Percentiles rank a stretch among this genome's conserved stretches.
phyloP scores from a whole-genome alignment of 1,140 invertebrate genomes.

The Meloidogyne exigua region DNA sequence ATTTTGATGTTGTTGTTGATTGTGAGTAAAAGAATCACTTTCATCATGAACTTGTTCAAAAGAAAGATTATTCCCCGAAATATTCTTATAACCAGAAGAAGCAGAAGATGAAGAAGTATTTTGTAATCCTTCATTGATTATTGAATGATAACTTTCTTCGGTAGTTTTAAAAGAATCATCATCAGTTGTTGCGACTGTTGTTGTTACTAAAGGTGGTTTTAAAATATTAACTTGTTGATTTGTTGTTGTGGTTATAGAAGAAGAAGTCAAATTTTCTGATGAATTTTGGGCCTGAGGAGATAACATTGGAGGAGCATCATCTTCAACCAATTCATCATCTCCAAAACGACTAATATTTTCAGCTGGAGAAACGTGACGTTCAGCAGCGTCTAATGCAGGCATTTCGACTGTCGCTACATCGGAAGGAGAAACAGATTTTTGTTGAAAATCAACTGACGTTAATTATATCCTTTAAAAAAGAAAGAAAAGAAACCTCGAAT shows the following conservation, averaged over 20 bases:
- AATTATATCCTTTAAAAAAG: neutral
- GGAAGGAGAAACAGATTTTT: constrained; percentile 17
- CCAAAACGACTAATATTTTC: constrained; percentile 20
- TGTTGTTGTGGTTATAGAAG: neutral
- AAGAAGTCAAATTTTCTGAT: neutral
- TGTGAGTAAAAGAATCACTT: constrained; percentile 2
- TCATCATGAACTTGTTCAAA: neutral
- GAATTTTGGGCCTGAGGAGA: constrained; percentile 15
- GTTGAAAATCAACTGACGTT: neutral
- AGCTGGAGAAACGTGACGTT: constrained; percentile 13
- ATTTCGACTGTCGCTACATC: constrained; percentile 23
- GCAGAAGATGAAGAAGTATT: neutral
- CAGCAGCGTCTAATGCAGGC: constrained; percentile 25
- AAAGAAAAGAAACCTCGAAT: neutral
- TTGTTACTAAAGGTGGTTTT: neutral
- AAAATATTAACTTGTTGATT: neutral
- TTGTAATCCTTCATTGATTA: constrained; percentile 2
- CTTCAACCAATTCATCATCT: constrained; percentile 14
- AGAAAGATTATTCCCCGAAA: too few species aligned
- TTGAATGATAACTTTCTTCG: neutral
- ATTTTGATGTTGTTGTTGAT: too few species aligned
- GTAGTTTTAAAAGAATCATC: neutral
- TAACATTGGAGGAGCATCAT: constrained; percentile 26
- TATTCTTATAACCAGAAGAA: neutral
- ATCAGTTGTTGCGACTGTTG: neutral